Evolutionary conservation across 1,140 invertebrate genomes (phyloP).

Genomic region (Asbolus verrucosus): DNA sequence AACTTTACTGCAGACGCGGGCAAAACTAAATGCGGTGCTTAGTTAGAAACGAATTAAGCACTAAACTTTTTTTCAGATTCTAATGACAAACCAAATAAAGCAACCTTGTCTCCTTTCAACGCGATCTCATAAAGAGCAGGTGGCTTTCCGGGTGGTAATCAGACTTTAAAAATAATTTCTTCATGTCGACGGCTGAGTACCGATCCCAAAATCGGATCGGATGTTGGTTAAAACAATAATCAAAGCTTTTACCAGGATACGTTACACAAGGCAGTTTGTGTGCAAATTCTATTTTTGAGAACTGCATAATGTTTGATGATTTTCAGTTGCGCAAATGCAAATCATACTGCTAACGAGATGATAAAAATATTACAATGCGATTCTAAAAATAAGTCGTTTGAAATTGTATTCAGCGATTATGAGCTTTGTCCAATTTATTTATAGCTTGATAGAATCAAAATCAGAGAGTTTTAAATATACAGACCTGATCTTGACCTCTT

Average conservation of each 20-base stretch:
- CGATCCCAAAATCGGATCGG: no score
- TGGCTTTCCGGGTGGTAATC: neutral
- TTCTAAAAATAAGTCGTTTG: slow-evolving; percentile 28
- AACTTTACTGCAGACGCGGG: slow-evolving; percentile 48
- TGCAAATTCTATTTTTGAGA: slow-evolving; percentile 27
- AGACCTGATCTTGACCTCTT: slow-evolving; percentile 96
- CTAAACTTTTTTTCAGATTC: slow-evolving; percentile 11
- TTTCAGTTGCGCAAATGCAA: no score
- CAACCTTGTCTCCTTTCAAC: neutral
- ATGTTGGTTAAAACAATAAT: no score
- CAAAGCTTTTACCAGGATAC: neutral
- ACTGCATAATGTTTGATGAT: slow-evolving; percentile 5
- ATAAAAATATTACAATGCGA: slow-evolving; percentile 22
- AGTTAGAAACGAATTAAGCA: slow-evolving; percentile 28
- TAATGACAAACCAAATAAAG: neutral
- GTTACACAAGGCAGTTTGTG: neutral
- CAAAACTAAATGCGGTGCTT: slow-evolving; percentile 44
- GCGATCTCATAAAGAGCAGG: neutral
- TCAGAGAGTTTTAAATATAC: slow-evolving; percentile 54
- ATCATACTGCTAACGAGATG: no score
- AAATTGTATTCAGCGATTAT: no score
- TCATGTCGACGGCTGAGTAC: no score
- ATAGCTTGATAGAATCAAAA: slow-evolving; percentile 1
- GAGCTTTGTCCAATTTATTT: neutral
- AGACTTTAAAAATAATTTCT: slow-evolving; percentile 2